Conservation (phyloP, 23 tunicate genomes). For the Trididemnum clinides region DNA sequence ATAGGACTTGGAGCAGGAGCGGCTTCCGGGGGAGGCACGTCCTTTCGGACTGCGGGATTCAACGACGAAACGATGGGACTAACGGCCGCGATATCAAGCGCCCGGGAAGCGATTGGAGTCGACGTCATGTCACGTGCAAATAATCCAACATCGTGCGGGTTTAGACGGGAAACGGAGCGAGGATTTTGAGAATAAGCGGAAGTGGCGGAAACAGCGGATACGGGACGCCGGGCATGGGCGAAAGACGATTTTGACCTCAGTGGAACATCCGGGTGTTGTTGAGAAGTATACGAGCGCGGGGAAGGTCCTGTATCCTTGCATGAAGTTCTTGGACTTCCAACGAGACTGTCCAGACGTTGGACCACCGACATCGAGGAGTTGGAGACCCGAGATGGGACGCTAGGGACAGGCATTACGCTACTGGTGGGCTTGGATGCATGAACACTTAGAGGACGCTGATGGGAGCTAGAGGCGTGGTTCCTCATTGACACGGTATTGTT, state of each 20-base stretch:
- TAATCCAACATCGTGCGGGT: neutral
- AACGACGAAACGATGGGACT: slow-evolving; percentile 35
- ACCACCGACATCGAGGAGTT: neutral
- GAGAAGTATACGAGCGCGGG: neutral
- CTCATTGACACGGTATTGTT: neutral
- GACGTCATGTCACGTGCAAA: slow-evolving; percentile 62
- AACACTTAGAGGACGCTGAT: slow-evolving; percentile 18
- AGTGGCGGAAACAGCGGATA: slow-evolving; percentile 1
- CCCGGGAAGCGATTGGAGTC: slow-evolving; percentile 61
- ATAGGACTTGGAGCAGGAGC: slow-evolving; percentile 65
- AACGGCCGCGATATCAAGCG: slow-evolving; percentile 35
- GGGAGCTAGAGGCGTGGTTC: neutral
- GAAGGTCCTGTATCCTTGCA: neutral
- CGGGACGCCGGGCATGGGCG: slow-evolving; percentile 40
- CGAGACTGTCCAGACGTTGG: slow-evolving; percentile 69
- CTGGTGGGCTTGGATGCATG: slow-evolving; percentile 40
- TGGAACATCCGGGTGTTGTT: neutral
- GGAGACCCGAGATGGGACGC: neutral
- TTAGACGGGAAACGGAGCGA: neutral
- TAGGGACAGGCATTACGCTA: slow-evolving; percentile 18
- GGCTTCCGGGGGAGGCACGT: slow-evolving; percentile 69
- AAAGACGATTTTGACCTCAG: slow-evolving; percentile 26
- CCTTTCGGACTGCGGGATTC: slow-evolving; percentile 44
- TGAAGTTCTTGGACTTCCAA: slow-evolving; percentile 54
- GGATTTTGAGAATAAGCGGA: neutral